Base-by-base conservation (phyloP, 2,888 invertebrate species). In the Nasonovia ribisnigri region DNA sequence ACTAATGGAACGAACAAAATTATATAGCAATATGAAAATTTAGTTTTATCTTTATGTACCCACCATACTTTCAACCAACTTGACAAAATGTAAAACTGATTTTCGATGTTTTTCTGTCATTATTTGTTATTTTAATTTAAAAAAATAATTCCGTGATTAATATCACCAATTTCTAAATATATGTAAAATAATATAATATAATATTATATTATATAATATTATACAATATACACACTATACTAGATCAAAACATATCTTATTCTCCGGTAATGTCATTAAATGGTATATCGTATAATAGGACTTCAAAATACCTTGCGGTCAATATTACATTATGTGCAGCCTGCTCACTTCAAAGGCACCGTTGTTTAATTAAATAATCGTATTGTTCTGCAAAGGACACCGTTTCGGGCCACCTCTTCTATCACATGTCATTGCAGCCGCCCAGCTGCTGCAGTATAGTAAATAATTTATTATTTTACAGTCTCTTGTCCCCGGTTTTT, bases 291-390 rank as follows among this genome's bases (percentile, higher is more conserved):
- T 20, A 10, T 88, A 89, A n/a, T 57, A 26, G 48, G 36, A 93
- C 46, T 26, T 90, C 84, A 60, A 93, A 90, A 48, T 84, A 57
- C 46, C 10, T 46, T 57, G 54, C 6, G 43, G 88, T 89, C 84
- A 90, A 57, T 93, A 93, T 93, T 90, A 57, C 84, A 93, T 93
- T 90, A 93, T 89, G 60, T 42, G 42, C 84, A 29, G n/a, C 57
- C 57, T 60, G 26, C 29, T 26, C 42, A 6, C 36, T 36, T 84
- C 60, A 89, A 84, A 89, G 29, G 84, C 16, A 4, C 89, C 57
- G 77, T 16, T 77, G n/a, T 48, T 84, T 60, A 90, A 93, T 93
- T 93, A 90, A 90, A 93, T 93, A 84, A 93, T 84, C 54, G n/a
- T 84, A 57, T 89, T 36, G 54, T 54, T 46, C 84, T 13, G 48